These are phyloP conservation scores for Tipula lateralis DNA, from an alignment of 2,888 invertebrate genomes.

Conservation along the genomic window DNA sequence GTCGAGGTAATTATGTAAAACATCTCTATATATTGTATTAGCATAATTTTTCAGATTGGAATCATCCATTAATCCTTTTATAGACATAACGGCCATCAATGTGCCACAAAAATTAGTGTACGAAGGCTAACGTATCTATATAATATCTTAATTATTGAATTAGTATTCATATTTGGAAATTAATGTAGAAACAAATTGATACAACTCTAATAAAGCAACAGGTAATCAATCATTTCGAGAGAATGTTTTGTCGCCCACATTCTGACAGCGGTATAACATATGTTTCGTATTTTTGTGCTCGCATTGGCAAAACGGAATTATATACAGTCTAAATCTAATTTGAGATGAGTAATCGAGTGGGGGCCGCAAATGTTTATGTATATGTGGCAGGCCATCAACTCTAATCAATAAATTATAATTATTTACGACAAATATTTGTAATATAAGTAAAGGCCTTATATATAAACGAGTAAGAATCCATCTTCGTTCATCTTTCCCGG, in stretches of 20 bases:
- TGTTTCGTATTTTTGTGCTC: not conserved
- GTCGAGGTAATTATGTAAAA: slow-evolving; percentile 41
- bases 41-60: not conserved
- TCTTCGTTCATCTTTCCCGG: no score
- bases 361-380: not conserved
- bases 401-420: no score
- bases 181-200: not conserved
- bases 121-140: not conserved
- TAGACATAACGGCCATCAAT: not conserved
- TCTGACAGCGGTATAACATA: not conserved
- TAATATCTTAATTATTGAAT: not conserved
- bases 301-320: not conserved
- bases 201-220: slow-evolving; percentile 3
- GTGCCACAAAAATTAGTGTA: not conserved
- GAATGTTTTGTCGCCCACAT: not conserved
- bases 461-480: no score
- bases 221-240: not conserved
- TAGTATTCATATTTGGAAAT: not conserved
- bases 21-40: not conserved
- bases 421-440: not conserved
- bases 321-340: not conserved
- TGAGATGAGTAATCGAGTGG: not conserved
- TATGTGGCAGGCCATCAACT: no score
- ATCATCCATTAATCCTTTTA: not conserved
- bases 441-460: no score